Evolutionary conservation across 2,797 vertebrate genomes (phyloP).

Genomic region (Sciurus carolinensis): DNA sequence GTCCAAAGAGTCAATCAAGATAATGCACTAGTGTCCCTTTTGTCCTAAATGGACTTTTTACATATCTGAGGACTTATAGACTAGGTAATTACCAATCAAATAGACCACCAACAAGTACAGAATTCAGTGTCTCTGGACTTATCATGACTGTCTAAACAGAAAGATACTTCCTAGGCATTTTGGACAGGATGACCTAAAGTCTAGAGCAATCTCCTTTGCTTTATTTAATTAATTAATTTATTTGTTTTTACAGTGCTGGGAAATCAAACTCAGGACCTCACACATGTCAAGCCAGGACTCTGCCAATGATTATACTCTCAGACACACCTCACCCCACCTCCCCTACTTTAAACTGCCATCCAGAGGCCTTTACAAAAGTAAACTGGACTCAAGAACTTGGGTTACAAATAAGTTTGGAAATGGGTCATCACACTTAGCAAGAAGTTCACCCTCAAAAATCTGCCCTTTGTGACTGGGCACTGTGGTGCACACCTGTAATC

Average conservation of each 20-base stretch:
- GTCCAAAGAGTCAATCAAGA: neutral
- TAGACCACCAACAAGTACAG: neutral
- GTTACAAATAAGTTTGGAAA: neutral
- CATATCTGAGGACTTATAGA: neutral
- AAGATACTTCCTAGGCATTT: neutral
- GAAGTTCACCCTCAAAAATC: neutral
- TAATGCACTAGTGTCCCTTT: neutral
- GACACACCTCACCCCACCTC: neutral
- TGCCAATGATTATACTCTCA: neutral
- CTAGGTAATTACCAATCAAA: neutral
- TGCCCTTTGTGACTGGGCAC: neutral
- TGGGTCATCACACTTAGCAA: neutral
- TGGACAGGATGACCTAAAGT: neutral
- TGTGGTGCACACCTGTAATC: neutral
- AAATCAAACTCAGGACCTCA: neutral
- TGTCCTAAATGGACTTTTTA: neutral
- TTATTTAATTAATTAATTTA: neutral
- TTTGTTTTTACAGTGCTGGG: no score
- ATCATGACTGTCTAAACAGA: neutral
- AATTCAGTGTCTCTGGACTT: neutral
- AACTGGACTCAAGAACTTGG: neutral
- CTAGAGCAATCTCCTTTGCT: neutral
- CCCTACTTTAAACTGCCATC: neutral
- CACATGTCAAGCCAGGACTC: no score
- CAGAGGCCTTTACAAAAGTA: neutral